phyloP scores from a whole-genome alignment of 2,797 vertebrate species.

The Neosalanx taihuensis region DNA sequence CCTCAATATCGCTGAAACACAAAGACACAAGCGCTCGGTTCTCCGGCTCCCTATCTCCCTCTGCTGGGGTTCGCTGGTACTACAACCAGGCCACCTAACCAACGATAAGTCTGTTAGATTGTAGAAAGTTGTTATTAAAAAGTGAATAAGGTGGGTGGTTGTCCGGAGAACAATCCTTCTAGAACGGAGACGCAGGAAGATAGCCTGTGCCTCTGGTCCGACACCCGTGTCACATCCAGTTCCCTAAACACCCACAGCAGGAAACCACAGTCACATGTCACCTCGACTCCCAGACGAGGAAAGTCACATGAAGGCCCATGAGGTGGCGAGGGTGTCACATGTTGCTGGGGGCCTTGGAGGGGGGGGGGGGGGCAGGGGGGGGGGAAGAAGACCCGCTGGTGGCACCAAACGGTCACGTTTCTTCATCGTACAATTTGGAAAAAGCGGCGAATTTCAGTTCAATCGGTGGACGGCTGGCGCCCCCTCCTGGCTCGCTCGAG shows the following conservation, averaged over 20 bases:
- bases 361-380: too few relatives aligned
- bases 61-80: constrained; percentile 33
- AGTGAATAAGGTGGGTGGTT: neutral
- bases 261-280: constrained; percentile 8
- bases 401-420: neutral
- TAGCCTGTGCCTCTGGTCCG: neutral
- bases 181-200: neutral
- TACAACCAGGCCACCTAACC: neutral
- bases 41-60: constrained; percentile 6
- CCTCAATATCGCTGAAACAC: constrained; percentile 48
- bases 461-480: constrained; percentile 12
- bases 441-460: neutral
- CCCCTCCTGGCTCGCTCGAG: constrained; percentile 27
- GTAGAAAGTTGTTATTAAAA: too few relatives aligned
- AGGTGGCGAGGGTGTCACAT: neutral
- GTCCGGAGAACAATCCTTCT: neutral
- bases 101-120: neutral
- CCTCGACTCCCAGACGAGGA: neutral
- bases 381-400: neutral
- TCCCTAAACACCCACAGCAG: neutral
- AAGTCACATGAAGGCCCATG: neutral
- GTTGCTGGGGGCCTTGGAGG: neutral
- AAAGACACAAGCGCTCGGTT: constrained; percentile 47
- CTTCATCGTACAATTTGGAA: neutral
- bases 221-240: neutral